phyloP scores from a whole-genome alignment of 2,113 vertebrate species.

The Telmatochromis sp. region DNA sequence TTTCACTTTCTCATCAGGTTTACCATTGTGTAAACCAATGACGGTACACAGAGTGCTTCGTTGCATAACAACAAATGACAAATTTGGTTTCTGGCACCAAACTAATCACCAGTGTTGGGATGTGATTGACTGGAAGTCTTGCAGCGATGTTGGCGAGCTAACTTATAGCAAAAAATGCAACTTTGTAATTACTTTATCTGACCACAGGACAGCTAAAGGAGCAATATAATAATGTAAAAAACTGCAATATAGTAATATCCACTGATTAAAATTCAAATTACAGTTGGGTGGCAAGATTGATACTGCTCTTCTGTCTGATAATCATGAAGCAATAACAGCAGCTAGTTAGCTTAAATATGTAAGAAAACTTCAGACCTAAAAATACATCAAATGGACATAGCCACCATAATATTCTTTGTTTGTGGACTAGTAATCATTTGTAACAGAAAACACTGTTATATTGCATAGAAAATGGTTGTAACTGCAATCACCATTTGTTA shows the following conservation, averaged over 20 bases:
- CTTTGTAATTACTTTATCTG: not conserved
- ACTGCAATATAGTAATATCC: not conserved
- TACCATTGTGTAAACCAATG: not conserved
- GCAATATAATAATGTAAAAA: accelerated
- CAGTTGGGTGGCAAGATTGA: accelerated
- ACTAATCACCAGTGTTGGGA: not conserved
- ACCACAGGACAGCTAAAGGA: not conserved
- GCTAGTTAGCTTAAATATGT: not conserved
- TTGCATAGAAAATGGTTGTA: not conserved
- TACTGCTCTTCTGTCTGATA: accelerated
- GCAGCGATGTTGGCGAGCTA: not conserved
- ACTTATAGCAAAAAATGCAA: not conserved
- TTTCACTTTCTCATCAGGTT: not conserved
- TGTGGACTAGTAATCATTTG: not conserved
- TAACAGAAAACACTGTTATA: not conserved
- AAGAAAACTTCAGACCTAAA: not conserved
- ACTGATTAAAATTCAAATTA: not conserved
- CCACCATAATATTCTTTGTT: not conserved
- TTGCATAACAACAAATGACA: not conserved
- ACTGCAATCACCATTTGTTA: not conserved
- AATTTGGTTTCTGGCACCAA: not conserved
- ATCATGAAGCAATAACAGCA: not conserved
- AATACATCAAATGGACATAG: not conserved
- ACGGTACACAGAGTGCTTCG: not conserved
- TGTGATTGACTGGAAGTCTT: not conserved